Percentiles rank a stretch among this genome's conserved stretches.
These are phyloP conservation scores for Pseudolycoriella hygida DNA, from an alignment of 2,888 invertebrate species.

Conservation along the genomic window DNA sequence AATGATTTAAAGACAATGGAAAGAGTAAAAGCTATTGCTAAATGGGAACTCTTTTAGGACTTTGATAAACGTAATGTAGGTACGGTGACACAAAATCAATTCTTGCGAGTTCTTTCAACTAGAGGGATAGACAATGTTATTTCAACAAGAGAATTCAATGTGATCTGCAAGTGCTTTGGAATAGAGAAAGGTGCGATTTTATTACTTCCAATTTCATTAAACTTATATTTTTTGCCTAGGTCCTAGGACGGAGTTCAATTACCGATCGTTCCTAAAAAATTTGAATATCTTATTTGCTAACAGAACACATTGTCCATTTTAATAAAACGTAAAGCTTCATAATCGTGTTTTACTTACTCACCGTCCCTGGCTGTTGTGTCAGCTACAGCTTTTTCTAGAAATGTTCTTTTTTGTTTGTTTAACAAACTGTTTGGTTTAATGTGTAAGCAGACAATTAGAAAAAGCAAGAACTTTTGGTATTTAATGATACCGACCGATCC, in stretches of 20 bases:
- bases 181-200: constrained; percentile 34
- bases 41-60: constrained; percentile 31
- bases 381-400: too few species aligned
- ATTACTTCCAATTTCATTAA: neutral
- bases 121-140: constrained; percentile 44
- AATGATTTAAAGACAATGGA: constrained; percentile 1
- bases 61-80: constrained; percentile 50
- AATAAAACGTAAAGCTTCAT: constrained; percentile 1
- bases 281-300: constrained; percentile 44
- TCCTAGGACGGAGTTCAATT: constrained; percentile 43
- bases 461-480: too few species aligned
- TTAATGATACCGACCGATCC: too few species aligned
- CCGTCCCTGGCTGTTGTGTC: too few species aligned
- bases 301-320: constrained; percentile 21
- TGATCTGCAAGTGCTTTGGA: constrained; percentile 57
- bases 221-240: constrained; percentile 12
- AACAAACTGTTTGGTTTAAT: too few species aligned
- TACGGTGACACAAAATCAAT: constrained; percentile 41
- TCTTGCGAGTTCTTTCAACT: constrained; percentile 44
- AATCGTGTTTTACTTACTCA: too few species aligned
- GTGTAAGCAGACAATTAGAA: too few species aligned
- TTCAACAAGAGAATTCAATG: constrained; percentile 46
- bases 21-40: constrained; percentile 5
- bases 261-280: constrained; percentile 48
- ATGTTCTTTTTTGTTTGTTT: too few species aligned